Conservation (phyloP, 2,888 invertebrate species). For the Hemithea aestivaria region DNA sequence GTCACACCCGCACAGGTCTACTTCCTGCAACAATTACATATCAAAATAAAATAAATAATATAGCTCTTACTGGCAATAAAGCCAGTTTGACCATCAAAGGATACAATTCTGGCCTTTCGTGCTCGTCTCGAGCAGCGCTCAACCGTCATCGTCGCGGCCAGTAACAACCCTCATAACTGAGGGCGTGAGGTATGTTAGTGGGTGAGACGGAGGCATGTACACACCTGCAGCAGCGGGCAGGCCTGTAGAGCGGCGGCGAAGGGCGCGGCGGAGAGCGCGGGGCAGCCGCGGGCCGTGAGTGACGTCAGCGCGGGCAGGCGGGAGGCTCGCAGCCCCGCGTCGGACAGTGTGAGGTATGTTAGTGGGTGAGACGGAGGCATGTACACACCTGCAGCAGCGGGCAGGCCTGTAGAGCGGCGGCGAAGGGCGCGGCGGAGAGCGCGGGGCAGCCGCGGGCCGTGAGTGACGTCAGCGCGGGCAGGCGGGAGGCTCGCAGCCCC, state of each 20-base stretch:
- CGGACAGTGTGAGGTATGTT: too few relatives aligned
- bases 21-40: constrained; percentile 33
- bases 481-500: constrained; percentile 35
- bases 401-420: constrained; percentile 41
- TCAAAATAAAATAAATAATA: neutral
- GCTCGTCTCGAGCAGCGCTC: constrained; percentile 42
- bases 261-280: constrained; percentile 44
- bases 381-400: constrained; percentile 41
- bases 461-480: constrained; percentile 39
- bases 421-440: constrained; percentile 46
- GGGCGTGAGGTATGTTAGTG: too few relatives aligned
- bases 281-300: constrained; percentile 48
- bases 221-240: constrained; percentile 48
- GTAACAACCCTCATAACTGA: too few relatives aligned
- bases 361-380: too few relatives aligned
- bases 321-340: constrained; percentile 35
- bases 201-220: constrained; percentile 30
- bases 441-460: constrained; percentile 46
- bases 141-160: constrained; percentile 41
- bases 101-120: too few relatives aligned
- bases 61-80: too few relatives aligned
- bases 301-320: constrained; percentile 38
- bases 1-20: constrained; percentile 65
- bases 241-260: constrained; percentile 38
- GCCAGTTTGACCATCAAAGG: too few relatives aligned